Percentiles rank a stretch among this genome's conserved stretches.
phyloP scores from a whole-genome alignment of 1,140 invertebrate species.

The Camponotus vicinus region DNA sequence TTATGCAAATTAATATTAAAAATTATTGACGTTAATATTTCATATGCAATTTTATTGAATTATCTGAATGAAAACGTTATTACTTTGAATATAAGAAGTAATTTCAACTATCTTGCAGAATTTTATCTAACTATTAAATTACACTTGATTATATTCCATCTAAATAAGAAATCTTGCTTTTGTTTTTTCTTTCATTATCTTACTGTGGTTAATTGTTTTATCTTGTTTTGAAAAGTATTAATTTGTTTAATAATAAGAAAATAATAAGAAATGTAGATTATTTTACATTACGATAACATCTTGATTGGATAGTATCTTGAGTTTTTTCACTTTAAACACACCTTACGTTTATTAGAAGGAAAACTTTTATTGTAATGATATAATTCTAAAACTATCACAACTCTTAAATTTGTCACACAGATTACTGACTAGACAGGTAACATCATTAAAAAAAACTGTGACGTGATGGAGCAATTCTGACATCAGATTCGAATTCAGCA shows the following conservation, averaged over 20 bases:
- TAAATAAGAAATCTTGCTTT: background rate
- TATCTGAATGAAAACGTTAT: no score
- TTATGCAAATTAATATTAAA: no score
- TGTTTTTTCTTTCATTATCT: background rate
- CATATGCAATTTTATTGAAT: no score
- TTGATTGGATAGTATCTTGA: background rate
- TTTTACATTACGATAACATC: background rate
- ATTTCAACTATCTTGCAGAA: background rate
- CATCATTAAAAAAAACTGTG: no score
- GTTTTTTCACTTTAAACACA: background rate
- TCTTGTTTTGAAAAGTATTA: background rate
- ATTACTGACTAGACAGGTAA: background rate
- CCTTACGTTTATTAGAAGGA: background rate
- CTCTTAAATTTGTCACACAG: background rate
- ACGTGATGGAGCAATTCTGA: no score
- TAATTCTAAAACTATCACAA: slow-evolving; percentile 25
- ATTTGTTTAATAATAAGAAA: background rate
- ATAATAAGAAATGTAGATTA: background rate
- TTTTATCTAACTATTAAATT: background rate
- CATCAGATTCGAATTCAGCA: no score
- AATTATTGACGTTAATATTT: no score
- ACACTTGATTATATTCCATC: background rate
- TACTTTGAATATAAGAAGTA: background rate
- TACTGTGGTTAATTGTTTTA: background rate
- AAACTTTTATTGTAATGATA: background rate